Percentiles rank a stretch among this genome's conserved stretches.
Evolutionary conservation across 2,113 vertebrate species (phyloP).

Genomic region (Protobothrops flavoviridis): DNA sequence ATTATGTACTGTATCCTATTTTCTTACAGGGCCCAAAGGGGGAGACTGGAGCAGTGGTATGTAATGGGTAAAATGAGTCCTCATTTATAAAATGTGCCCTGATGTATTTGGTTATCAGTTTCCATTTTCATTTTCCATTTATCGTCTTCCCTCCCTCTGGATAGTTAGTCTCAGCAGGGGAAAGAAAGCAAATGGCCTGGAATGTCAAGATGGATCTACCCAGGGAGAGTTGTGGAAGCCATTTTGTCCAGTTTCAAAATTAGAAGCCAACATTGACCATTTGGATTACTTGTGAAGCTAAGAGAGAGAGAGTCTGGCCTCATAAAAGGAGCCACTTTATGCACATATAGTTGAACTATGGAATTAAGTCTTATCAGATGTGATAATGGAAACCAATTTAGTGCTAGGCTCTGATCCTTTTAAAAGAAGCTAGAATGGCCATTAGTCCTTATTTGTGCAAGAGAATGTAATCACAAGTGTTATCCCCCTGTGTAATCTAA

Average conservation of each 20-base stretch:
- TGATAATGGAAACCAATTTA: not conserved
- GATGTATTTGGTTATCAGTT: not conserved
- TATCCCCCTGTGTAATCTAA: not conserved
- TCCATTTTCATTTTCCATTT: not conserved
- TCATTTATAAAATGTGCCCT: not conserved
- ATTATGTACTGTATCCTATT: constrained; percentile 22
- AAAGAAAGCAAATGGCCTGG: not conserved
- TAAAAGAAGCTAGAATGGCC: not conserved
- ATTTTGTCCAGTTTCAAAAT: not conserved
- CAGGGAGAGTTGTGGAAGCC: not conserved
- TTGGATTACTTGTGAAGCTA: not conserved
- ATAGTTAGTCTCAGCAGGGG: no score
- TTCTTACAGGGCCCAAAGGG: constrained; percentile 88
- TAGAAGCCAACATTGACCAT: not conserved
- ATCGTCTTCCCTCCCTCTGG: not conserved
- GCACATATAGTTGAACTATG: not conserved
- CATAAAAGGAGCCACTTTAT: not conserved
- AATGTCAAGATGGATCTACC: not conserved
- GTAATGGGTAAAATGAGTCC: constrained; percentile 51
- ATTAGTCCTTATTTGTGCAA: not conserved
- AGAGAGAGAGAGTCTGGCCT: not conserved
- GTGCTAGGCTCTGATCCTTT: not conserved
- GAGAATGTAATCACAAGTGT: not conserved
- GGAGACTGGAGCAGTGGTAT: constrained; percentile 85
- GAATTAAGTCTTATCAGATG: not conserved